Evolutionary conservation across 92 coral and sea anemone species (phyloP).

Genomic region (Zoanthus sociatus): DNA sequence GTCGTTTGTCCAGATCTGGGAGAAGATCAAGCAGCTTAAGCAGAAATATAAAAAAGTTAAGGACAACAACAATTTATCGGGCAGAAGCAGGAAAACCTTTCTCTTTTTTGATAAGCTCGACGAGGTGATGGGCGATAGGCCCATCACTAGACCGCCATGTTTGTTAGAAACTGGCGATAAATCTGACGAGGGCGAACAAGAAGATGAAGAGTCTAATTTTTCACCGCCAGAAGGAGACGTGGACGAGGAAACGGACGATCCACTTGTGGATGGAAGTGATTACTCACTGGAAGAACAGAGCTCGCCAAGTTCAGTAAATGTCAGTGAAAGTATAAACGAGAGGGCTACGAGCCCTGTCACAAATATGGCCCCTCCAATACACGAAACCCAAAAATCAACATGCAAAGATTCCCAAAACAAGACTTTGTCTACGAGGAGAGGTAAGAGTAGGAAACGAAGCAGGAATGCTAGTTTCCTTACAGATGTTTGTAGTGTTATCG

Average conservation of each 20-base stretch:
- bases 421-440: slow-evolving; percentile 23
- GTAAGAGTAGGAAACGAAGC: slow-evolving; percentile 32
- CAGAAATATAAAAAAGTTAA: slow-evolving; percentile 1
- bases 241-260: slow-evolving; percentile 21
- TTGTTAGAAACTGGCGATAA: too few relatives aligned
- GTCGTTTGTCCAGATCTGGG: slow-evolving; percentile 20
- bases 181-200: not conserved
- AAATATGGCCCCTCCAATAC: slow-evolving; percentile 12
- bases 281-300: not conserved
- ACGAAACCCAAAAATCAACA: slow-evolving; percentile 15
- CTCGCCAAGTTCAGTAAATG: slow-evolving; percentile 21
- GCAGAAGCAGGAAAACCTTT: not conserved
- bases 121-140: too few relatives aligned
- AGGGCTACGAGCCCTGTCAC: slow-evolving; percentile 24
- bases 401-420: not conserved
- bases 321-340: slow-evolving; percentile 26
- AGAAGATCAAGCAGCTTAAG: slow-evolving; percentile 25
- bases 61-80: slow-evolving; percentile 20
- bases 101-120: too few relatives aligned
- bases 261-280: slow-evolving; percentile 12
- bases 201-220: slow-evolving; percentile 2
- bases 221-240: slow-evolving; percentile 1
- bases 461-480: slow-evolving; percentile 33
- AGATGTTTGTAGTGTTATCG: slow-evolving; percentile 21
- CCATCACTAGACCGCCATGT: too few relatives aligned